Conservation (phyloP, 1,140 invertebrate species). For the Varroa destructor region DNA sequence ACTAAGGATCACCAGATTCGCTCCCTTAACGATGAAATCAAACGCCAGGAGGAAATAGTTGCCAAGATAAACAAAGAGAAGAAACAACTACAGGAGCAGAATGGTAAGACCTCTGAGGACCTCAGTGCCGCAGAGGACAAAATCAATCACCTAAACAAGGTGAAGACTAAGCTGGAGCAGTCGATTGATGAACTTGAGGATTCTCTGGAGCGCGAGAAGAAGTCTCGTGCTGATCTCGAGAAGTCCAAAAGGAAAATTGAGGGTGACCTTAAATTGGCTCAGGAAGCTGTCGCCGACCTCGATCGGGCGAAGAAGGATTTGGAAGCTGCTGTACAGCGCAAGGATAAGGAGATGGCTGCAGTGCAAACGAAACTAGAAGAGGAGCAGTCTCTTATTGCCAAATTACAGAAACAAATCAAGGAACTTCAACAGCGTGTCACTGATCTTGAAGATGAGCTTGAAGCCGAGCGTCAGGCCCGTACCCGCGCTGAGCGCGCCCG, state of each 20-base stretch:
- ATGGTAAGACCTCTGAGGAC: constrained; percentile 45
- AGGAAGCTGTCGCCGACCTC: constrained; percentile 46
- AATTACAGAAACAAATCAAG: constrained; percentile 47
- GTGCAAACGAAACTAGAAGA: constrained; percentile 29
- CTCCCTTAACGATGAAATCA: constrained; percentile 45
- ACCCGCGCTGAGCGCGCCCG: constrained; percentile 30
- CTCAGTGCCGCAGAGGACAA: constrained; percentile 50
- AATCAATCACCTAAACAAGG: constrained; percentile 48
- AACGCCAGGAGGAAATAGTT: constrained; percentile 47
- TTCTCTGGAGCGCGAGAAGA: constrained; percentile 47
- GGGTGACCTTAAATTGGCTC: constrained; percentile 44
- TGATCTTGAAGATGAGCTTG: constrained; percentile 44
- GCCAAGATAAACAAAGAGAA: constrained; percentile 48
- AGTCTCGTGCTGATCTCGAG: constrained; percentile 46
- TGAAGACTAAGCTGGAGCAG: constrained; percentile 48
- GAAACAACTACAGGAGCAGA: constrained; percentile 46
- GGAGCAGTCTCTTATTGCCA: constrained; percentile 44
- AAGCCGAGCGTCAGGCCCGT: constrained; percentile 42
- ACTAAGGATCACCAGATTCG: constrained; percentile 49
- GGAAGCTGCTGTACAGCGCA: background rate
- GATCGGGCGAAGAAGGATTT: constrained; percentile 34
- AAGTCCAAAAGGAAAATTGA: constrained; percentile 41
- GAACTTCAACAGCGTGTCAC: constrained; percentile 40
- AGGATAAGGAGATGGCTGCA: constrained; percentile 27
- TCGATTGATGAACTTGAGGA: constrained; percentile 47